phyloP scores from a whole-genome alignment of 2,888 invertebrate species.

The Aricia artaxerxes region DNA sequence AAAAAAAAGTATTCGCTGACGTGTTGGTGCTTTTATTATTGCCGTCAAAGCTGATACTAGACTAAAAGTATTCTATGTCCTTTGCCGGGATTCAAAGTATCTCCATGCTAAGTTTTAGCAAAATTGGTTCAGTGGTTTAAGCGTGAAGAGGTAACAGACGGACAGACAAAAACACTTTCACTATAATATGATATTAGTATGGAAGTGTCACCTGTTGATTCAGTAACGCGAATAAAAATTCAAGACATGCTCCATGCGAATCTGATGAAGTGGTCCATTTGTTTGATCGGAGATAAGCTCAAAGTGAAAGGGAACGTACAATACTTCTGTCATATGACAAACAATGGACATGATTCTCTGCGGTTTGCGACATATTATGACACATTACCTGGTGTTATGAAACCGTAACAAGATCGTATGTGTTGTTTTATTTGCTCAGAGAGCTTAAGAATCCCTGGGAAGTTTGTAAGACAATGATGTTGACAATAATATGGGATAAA shows the following conservation, averaged over 20 bases:
- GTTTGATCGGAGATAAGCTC: conserved; percentile 38
- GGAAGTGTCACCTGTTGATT: neutral
- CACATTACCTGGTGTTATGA: conserved; percentile 55
- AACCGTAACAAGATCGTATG: conserved; percentile 51
- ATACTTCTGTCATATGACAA: conserved; percentile 57
- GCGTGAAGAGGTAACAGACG: no score
- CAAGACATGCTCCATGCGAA: neutral
- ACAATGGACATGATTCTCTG: conserved; percentile 61
- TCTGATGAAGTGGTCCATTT: conserved; percentile 23
- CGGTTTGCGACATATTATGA: conserved; percentile 59
- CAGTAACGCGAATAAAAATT: neutral
- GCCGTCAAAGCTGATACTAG: no score
- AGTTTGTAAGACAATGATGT: neutral
- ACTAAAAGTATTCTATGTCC: no score
- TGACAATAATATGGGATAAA: neutral
- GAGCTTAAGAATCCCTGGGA: neutral
- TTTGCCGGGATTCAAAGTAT: no score
- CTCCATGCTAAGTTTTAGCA: no score
- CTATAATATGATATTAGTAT: neutral
- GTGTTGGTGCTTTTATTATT: no score
- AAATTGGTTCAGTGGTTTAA: no score
- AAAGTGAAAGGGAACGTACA: conserved; percentile 32
- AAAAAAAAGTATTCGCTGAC: no score
- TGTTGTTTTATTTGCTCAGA: conserved; percentile 39
- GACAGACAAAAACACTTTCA: no score